Conservation (phyloP, 2,113 vertebrate genomes). For the Thinocorus orbignyianus region DNA sequence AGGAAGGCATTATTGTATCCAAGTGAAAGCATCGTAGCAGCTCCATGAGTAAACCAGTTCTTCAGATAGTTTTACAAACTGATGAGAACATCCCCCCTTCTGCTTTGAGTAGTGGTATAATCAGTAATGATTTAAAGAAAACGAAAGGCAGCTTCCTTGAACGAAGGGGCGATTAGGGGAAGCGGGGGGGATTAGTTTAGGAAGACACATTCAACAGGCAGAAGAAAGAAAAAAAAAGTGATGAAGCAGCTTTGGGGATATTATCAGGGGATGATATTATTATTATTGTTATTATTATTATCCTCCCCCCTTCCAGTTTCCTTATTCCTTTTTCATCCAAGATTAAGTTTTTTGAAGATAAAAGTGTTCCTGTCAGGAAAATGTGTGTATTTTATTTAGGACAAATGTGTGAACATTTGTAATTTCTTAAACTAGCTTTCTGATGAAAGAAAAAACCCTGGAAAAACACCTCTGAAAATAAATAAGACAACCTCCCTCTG, state of each 20-base stretch:
- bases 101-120: neutral
- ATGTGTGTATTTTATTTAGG: slow-evolving; percentile 26
- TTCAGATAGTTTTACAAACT: neutral
- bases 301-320: neutral
- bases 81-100: neutral
- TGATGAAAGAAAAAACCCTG: slow-evolving; percentile 43
- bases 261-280: neutral
- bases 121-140: neutral
- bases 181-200: neutral
- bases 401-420: slow-evolving; percentile 56
- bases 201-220: neutral
- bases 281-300: neutral
- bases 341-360: slow-evolving; percentile 8
- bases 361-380: slow-evolving; percentile 27
- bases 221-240: neutral
- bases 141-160: neutral
- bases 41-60: neutral
- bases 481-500: slow-evolving; percentile 62
- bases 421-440: slow-evolving; percentile 32
- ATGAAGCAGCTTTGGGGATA: neutral
- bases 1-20: neutral
- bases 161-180: neutral
- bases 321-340: neutral
- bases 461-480: slow-evolving; percentile 59
- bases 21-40: neutral